These are phyloP conservation scores for Verasper variegatus DNA, from an alignment of 2,113 vertebrate genomes.

Conservation along the genomic window DNA sequence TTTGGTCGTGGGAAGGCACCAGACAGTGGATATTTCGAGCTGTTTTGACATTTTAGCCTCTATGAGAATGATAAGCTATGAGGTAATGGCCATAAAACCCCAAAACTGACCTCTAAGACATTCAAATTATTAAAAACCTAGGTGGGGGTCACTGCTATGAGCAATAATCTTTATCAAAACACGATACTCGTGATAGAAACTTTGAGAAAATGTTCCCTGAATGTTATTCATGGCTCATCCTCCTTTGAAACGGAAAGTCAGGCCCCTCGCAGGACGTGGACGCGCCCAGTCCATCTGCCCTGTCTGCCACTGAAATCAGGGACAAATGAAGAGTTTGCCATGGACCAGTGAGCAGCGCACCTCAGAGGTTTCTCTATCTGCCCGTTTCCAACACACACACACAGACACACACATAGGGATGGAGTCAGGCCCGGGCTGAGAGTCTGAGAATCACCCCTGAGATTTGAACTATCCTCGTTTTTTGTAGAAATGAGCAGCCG, in stretches of 20 bases:
- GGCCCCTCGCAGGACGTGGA: background rate
- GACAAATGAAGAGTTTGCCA: conserved; percentile 60
- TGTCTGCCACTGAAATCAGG: conserved; percentile 34
- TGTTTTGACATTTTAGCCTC: too few relatives aligned
- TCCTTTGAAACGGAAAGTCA: background rate
- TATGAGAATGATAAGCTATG: too few relatives aligned
- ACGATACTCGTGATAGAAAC: background rate
- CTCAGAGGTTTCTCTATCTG: conserved; percentile 29
- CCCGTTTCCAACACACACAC: conserved; percentile 1
- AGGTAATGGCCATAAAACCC: too few relatives aligned
- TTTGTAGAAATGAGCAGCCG: conserved; percentile 30
- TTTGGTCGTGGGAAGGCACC: too few relatives aligned
- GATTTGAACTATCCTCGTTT: conserved; percentile 49
- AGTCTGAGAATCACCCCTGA: conserved; percentile 56
- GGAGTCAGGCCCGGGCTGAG: conserved; percentile 28
- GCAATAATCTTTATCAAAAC: too few relatives aligned
- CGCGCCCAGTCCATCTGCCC: conserved; percentile 1
- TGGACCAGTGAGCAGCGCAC: conserved; percentile 41
- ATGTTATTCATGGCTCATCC: background rate
- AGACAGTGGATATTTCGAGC: too few relatives aligned
- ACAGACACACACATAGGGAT: background rate
- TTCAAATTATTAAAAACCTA: too few relatives aligned
- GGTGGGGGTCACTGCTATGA: too few relatives aligned
- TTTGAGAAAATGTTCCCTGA: background rate
- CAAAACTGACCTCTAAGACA: too few relatives aligned